Evolutionary conservation across 2,113 vertebrate genomes (phyloP).

Genomic region (Arenaria interpres): DNA sequence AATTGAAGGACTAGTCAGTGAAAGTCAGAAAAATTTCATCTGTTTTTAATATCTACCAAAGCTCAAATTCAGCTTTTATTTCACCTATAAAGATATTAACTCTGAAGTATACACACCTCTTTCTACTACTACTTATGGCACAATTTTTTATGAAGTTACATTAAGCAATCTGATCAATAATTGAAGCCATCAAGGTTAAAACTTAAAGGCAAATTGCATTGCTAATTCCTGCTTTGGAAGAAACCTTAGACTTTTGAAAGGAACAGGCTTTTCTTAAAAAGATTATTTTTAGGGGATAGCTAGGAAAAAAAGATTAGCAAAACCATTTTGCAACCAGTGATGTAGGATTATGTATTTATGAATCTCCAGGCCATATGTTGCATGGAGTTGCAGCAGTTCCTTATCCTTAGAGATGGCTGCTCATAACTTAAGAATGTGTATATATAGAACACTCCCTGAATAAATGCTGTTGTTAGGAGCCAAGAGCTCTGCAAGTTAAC

Average conservation of each 20-base stretch:
- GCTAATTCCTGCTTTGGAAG: background rate
- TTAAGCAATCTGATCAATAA: background rate
- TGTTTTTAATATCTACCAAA: constrained; percentile 48
- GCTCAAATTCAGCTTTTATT: constrained; percentile 45
- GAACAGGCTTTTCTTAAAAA: background rate
- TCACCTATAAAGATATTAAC: background rate
- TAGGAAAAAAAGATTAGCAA: background rate
- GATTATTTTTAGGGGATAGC: background rate
- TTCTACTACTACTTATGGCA: background rate
- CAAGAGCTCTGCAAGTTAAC: background rate
- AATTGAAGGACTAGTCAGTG: constrained; percentile 45
- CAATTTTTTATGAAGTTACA: background rate
- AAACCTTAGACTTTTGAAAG: background rate
- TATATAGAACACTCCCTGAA: background rate
- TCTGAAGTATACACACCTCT: background rate
- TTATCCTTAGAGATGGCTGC: background rate
- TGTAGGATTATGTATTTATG: background rate
- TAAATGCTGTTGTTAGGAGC: background rate
- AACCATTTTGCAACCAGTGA: background rate
- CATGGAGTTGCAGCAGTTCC: background rate
- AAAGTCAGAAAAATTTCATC: constrained; percentile 45
- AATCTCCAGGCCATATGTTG: background rate
- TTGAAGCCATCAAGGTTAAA: background rate
- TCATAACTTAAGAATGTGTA: background rate
- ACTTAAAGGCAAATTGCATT: background rate